Conservation (phyloP, 2,888 invertebrate species). For the Cerceris ruficornis region DNA sequence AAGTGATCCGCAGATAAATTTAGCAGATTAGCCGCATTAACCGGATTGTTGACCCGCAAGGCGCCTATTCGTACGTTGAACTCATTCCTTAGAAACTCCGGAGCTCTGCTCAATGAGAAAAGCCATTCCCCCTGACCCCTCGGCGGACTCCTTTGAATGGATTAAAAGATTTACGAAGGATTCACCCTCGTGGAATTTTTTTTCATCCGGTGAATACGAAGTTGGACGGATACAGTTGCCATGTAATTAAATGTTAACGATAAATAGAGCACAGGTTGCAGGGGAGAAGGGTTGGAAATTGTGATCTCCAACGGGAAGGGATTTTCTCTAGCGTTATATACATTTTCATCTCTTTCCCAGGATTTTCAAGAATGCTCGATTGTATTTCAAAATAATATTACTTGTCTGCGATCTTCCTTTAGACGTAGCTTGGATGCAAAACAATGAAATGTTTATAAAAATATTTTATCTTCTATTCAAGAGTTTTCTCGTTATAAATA, state of each 20-base stretch:
- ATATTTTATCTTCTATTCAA: no score
- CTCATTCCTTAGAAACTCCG: slow-evolving; percentile 38
- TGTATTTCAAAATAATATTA: no score
- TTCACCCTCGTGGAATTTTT: background rate
- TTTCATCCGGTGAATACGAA: background rate
- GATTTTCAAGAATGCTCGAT: no score
- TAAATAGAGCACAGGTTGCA: background rate
- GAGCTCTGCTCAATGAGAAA: slow-evolving; percentile 35
- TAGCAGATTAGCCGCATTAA: slow-evolving; percentile 63
- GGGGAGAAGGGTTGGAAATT: no score
- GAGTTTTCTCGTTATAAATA: no score
- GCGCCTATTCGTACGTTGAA: slow-evolving; percentile 48
- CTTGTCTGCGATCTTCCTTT: no score
- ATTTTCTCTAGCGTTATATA: no score
- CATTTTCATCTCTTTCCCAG: no score
- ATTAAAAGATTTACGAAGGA: slow-evolving; percentile 4
- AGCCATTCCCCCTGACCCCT: background rate
- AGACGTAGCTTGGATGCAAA: no score
- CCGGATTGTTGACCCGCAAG: slow-evolving; percentile 58
- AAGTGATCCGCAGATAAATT: slow-evolving; percentile 64
- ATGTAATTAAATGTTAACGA: background rate
- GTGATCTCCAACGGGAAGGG: no score
- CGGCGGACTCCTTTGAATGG: background rate
- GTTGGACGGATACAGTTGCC: background rate
- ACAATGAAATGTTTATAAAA: no score